A percentile compares a stretch with the other conserved stretches of the same genome.
Conservation (phyloP, 2,888 invertebrate species). For the Hololepta plana region DNA sequence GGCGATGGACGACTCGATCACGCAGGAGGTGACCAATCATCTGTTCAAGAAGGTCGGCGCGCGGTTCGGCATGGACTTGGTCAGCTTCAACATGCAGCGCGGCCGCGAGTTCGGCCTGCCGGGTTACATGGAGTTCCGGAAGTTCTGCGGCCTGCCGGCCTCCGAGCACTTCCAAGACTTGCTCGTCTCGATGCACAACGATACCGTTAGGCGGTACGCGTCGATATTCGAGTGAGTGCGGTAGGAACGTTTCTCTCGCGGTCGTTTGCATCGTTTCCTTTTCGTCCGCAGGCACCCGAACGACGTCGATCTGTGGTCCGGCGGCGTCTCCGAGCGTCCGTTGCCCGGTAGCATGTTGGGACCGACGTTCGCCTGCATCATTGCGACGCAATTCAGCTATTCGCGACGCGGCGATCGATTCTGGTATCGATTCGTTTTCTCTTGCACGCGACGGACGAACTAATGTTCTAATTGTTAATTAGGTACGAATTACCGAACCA, state of each 20-base stretch:
- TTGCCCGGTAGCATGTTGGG: conserved; percentile 85
- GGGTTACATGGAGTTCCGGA: conserved; percentile 84
- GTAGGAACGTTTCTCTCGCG: background rate
- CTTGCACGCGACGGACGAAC: background rate
- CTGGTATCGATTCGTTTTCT: conserved; percentile 35
- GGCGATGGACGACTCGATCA: conserved; percentile 89
- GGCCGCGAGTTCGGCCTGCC: conserved; percentile 84
- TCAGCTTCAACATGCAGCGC: conserved; percentile 85
- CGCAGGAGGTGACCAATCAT: conserved; percentile 79
- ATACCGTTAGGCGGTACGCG: conserved; percentile 65
- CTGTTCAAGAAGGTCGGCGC: conserved; percentile 61
- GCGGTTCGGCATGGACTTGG: conserved; percentile 77
- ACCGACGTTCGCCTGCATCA: conserved; percentile 85
- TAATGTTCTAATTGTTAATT: conserved; percentile 8
- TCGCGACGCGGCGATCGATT: conserved; percentile 80
- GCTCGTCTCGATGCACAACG: conserved; percentile 76
- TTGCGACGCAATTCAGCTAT: conserved; percentile 84
- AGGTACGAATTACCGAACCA: conserved; percentile 80
- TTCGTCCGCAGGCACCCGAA: conserved; percentile 48
- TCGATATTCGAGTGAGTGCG: conserved; percentile 59
- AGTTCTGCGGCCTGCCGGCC: conserved; percentile 72
- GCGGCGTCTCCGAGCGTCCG: conserved; percentile 81
- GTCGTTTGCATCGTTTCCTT: conserved; percentile 4
- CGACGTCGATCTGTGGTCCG: conserved; percentile 90
- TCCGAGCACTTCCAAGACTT: conserved; percentile 64